Conservation (phyloP, 1,140 invertebrate genomes). For the Leptopilina boulardi region DNA sequence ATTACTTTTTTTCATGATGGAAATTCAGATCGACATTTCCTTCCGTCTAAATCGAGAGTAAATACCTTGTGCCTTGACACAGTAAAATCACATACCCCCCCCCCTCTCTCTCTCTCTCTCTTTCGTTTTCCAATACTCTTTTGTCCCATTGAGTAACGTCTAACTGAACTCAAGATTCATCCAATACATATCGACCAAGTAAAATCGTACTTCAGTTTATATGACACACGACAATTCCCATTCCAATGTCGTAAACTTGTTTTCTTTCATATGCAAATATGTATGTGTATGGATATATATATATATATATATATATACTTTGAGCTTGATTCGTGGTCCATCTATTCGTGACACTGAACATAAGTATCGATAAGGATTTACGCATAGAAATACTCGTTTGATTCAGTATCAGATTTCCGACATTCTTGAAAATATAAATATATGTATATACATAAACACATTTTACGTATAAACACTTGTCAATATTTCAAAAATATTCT, state of each 20-base stretch:
- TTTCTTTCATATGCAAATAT: constrained; percentile 48
- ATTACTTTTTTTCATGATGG: constrained; percentile 28
- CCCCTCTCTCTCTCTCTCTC: constrained; percentile 1
- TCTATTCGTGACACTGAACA: neutral
- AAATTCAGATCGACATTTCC: constrained; percentile 41
- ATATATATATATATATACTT: neutral
- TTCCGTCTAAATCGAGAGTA: constrained; percentile 49
- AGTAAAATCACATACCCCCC: constrained; percentile 22
- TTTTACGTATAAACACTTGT: neutral
- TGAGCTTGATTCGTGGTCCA: neutral
- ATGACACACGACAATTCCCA: constrained; percentile 56
- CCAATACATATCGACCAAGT: constrained; percentile 15
- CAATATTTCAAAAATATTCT: neutral
- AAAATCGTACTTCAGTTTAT: constrained; percentile 47
- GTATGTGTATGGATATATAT: too few species aligned
- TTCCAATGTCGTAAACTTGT: constrained; percentile 64
- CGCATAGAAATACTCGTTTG: neutral
- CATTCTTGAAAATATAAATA: neutral
- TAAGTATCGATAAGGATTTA: neutral
- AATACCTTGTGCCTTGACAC: constrained; percentile 34
- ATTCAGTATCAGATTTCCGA: neutral
- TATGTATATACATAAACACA: neutral
- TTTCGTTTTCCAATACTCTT: constrained; percentile 19
- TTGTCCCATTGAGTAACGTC: constrained; percentile 24
- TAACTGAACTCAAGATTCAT: constrained; percentile 27